Base-by-base conservation (phyloP, 2,888 invertebrate species). In the Pyrrhosoma nymphula region DNA sequence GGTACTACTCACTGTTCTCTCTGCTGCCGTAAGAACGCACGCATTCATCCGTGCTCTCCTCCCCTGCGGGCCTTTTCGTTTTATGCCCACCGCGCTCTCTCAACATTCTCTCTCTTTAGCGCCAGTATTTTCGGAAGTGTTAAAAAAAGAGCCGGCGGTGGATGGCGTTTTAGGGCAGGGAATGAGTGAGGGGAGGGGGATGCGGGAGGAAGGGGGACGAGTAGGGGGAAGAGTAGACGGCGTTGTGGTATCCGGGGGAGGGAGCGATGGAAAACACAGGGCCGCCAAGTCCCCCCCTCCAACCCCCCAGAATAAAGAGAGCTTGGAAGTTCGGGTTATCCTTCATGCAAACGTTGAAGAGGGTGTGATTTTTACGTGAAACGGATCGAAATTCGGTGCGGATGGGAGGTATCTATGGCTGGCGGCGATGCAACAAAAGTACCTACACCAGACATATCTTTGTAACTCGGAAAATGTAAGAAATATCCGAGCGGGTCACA, bases 101-200 rank as follows among this genome's bases (percentile, higher is more conserved):
- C 82, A 82, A 82, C 82, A 82, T 82, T 82, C 91, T 69, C 63
- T 91, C 63, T 63, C 91, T 93, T 93, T 75, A 93, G 93, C 93
- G 69, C 93, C 69, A n/a, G 93, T 93, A 93, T 93, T 93, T 93
- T 93, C 93, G 93, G 93, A 93, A 93, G 93, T 93, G 69, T 93
- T 93, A 93, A 93, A 93, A 93, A 93, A 93, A 93, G 93, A 93
- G 93, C 47, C 91, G 63, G 35, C 90, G 56, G 56, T 60, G 90
- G 63, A 63, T 91, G 91, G 63, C 56, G 47, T 39, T 60, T 30
- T 4, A 63, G 60, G 30, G 60, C 14, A 18, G 39, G 91, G 35
- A 39, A 4, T 35, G 63, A 60, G 39, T 12, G 23, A 18, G 63
- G 89, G 14, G 55, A 2, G 55, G 12, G 26, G n/a, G 12, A 8